Evolutionary conservation across 1,140 invertebrate species (phyloP), one percentile per base, ranked within the genome.

Genomic region (Aporrectodea caliginosa): DNA sequence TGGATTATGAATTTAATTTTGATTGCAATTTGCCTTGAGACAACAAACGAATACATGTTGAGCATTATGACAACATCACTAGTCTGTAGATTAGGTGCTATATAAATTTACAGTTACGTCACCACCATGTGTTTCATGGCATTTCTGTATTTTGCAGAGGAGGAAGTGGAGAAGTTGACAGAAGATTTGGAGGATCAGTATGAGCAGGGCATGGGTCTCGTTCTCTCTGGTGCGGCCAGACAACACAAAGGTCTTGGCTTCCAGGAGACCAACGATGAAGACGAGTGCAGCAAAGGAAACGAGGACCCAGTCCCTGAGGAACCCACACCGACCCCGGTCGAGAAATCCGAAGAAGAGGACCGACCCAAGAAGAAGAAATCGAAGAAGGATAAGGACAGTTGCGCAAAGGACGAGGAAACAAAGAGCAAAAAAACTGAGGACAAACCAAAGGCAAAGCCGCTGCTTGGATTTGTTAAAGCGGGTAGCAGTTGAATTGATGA

Each of bases 101-200:
- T n/a, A n/a, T n/a, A n/a, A n/a, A n/a, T n/a, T n/a, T n/a, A n/a
- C n/a, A n/a, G n/a, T n/a, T n/a, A n/a, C n/a, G n/a, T n/a, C n/a
- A n/a, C n/a, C n/a, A n/a, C n/a, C n/a, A n/a, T n/a, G n/a, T n/a
- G n/a, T n/a, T n/a, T n/a, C n/a, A n/a, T n/a, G n/a, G n/a, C n/a
- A n/a, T 58, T 58, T 12, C 22, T 77, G 30, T 34, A 27, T 22
- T 35, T 77, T n/a, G 29, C 71, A 79, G 78, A 58, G 22, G 70
- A 79, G n/a, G 78, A 79, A n/a, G 22, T 34, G 1, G 22, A 79
- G 71, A 79, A 79, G 31, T 16, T 79, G 6, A 35, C 69, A 14
- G 73, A 43, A 32, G 78, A 79, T n/a, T 34, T 79, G 0, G 78
- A 79, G 35, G 78, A 79, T 1, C 78, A 79, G 70, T 79, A 79